Conservation (phyloP, 30 jellyfish, hydroid and myxozoan genomes). For the Cassiopea xamachana region DNA sequence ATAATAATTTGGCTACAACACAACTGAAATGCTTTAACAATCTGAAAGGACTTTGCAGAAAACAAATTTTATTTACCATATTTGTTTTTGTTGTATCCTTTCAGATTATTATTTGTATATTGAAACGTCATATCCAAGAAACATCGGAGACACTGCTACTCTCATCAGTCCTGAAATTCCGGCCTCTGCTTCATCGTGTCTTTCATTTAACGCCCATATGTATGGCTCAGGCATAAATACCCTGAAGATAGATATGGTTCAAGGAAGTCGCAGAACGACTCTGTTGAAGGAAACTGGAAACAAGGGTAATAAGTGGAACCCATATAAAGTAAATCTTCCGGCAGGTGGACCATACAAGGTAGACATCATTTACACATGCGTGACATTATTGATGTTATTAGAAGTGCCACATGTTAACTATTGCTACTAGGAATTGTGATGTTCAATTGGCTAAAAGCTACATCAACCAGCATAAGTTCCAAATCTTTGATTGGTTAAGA, state of each 20-base stretch:
- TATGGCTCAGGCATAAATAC: conserved; percentile 20
- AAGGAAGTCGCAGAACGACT: neutral
- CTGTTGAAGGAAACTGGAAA: conserved; percentile 36
- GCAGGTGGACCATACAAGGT: conserved; percentile 39
- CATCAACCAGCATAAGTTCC: no score
- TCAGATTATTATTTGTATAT: conserved; percentile 46
- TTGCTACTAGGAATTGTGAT: no score
- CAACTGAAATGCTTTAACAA: no score
- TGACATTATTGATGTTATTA: no score
- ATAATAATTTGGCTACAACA: no score
- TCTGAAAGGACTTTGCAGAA: no score
- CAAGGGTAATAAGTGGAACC: conserved; percentile 49
- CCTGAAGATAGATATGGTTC: conserved; percentile 2
- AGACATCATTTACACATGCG: neutral
- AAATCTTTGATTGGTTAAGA: no score
- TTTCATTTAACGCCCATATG: conserved; percentile 51
- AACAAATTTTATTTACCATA: no score
- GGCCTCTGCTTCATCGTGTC: conserved; percentile 28
- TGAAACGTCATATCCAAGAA: conserved; percentile 68
- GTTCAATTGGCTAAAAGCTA: no score
- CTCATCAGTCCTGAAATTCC: conserved; percentile 37
- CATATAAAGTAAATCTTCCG: conserved; percentile 20
- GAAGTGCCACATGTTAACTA: no score
- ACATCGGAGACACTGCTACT: conserved; percentile 48
- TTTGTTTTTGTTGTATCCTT: neutral